phyloP scores from a whole-genome alignment of 30 jellyfish, hydroid and myxozoan genomes.

The Chrysaora quinquecirrha region DNA sequence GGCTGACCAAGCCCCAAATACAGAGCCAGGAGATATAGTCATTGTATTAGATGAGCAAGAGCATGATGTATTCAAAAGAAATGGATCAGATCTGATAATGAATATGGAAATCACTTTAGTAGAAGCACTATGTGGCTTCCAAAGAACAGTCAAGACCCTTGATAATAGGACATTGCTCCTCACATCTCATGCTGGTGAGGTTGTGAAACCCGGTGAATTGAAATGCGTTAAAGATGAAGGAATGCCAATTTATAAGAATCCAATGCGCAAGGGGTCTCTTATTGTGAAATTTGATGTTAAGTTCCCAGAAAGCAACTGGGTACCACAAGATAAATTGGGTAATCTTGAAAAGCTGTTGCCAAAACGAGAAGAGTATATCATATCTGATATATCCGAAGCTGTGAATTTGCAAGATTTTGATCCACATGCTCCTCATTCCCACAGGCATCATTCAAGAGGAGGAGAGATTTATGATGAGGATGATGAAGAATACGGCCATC shows the following conservation, averaged over 20 bases:
- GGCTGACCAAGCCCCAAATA: slow-evolving; percentile 96
- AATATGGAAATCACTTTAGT: slow-evolving; percentile 78
- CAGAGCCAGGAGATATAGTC: slow-evolving; percentile 97
- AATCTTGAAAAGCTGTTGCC: slow-evolving; percentile 82
- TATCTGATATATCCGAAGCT: slow-evolving; percentile 88
- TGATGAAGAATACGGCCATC: slow-evolving; percentile 71
- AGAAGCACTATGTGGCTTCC: slow-evolving; percentile 93
- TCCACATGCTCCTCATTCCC: slow-evolving; percentile 39
- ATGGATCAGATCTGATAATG: slow-evolving; percentile 67
- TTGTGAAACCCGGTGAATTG: slow-evolving; percentile 82
- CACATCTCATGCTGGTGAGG: slow-evolving; percentile 89
- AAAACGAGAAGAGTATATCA: slow-evolving; percentile 80
- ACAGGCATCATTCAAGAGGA: slow-evolving; percentile 35
- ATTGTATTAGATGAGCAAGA: slow-evolving; percentile 91
- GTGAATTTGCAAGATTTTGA: slow-evolving; percentile 75
- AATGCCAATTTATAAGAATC: slow-evolving; percentile 80
- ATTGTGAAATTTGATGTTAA: slow-evolving; percentile 80
- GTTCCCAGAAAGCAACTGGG: slow-evolving; percentile 86
- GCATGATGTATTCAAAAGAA: slow-evolving; percentile 74
- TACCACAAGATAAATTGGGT: slow-evolving; percentile 23
- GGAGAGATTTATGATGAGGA: slow-evolving; percentile 88
- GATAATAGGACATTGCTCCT: slow-evolving; percentile 75
- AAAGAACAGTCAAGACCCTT: slow-evolving; percentile 69
- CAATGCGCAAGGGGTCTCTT: slow-evolving; percentile 69
- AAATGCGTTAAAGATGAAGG: slow-evolving; percentile 91